phyloP scores from a whole-genome alignment of 1,140 invertebrate genomes.

The Halesus radiatus region DNA sequence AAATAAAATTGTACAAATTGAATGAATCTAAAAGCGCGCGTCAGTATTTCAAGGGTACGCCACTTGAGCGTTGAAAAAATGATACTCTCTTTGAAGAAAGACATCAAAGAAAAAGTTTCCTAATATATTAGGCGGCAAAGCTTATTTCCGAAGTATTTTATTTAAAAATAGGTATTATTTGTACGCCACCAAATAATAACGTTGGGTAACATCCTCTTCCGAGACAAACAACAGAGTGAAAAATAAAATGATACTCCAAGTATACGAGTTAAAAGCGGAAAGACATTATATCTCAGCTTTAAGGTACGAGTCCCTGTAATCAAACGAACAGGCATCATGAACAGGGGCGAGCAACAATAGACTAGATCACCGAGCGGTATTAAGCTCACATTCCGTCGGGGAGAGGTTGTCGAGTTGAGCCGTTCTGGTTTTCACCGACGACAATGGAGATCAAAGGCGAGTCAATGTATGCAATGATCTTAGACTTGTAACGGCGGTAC shows the following conservation, averaged over 20 bases:
- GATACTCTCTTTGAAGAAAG: too few relatives aligned
- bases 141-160: too few relatives aligned
- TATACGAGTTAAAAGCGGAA: slow-evolving; percentile 28
- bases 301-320: neutral
- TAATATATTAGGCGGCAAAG: too few relatives aligned
- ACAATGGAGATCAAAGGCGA: slow-evolving; percentile 25
- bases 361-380: neutral
- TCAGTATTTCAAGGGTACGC: too few relatives aligned
- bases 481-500: slow-evolving; percentile 16
- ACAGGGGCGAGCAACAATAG: neutral
- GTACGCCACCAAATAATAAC: neutral
- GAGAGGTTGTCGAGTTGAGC: neutral
- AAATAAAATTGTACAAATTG: too few relatives aligned
- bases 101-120: too few relatives aligned
- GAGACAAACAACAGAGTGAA: neutral
- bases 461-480: slow-evolving; percentile 2
- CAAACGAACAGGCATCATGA: neutral
- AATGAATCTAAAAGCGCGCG: too few relatives aligned
- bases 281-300: neutral
- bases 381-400: neutral
- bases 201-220: neutral
- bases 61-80: too few relatives aligned
- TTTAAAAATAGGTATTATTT: neutral
- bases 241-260: slow-evolving; percentile 25
- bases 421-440: neutral